Conservation (phyloP, 2,113 vertebrate species). For the Triplophysa tibetana region DNA sequence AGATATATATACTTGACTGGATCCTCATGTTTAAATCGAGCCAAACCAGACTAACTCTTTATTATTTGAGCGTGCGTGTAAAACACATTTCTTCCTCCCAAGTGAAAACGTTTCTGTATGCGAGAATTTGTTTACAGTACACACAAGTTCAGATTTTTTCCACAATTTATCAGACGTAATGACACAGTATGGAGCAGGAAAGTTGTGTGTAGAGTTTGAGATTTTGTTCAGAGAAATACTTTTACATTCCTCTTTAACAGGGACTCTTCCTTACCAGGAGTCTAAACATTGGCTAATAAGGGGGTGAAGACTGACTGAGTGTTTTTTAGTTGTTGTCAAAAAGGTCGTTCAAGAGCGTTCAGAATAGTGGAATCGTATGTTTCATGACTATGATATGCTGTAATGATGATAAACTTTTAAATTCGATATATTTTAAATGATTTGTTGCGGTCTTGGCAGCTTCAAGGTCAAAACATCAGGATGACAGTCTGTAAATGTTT, state of each 20-base stretch:
- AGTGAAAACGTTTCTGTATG: neutral
- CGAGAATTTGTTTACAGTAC: conserved; percentile 3
- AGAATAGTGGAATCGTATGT: neutral
- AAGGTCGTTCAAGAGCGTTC: neutral
- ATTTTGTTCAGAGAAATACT: conserved; percentile 7
- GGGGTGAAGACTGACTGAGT: conserved; percentile 43
- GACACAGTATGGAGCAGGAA: neutral
- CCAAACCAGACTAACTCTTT: neutral
- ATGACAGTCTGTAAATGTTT: too few species aligned
- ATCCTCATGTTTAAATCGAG: neutral
- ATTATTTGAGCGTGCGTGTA: neutral
- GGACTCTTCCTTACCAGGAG: conserved; percentile 57
- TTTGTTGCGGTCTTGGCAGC: conserved; percentile 24
- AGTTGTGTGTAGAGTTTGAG: neutral
- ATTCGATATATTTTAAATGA: neutral
- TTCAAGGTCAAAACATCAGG: conserved; percentile 51
- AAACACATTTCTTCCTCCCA: neutral
- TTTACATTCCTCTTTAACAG: neutral
- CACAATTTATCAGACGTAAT: neutral
- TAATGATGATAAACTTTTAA: neutral
- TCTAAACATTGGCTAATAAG: conserved; percentile 77
- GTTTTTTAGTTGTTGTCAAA: neutral
- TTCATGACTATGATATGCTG: neutral
- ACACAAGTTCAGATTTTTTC: neutral
- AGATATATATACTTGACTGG: too few species aligned